Conservation (phyloP, 2,888 invertebrate genomes). For the Psylliodes chrysocephalus region DNA sequence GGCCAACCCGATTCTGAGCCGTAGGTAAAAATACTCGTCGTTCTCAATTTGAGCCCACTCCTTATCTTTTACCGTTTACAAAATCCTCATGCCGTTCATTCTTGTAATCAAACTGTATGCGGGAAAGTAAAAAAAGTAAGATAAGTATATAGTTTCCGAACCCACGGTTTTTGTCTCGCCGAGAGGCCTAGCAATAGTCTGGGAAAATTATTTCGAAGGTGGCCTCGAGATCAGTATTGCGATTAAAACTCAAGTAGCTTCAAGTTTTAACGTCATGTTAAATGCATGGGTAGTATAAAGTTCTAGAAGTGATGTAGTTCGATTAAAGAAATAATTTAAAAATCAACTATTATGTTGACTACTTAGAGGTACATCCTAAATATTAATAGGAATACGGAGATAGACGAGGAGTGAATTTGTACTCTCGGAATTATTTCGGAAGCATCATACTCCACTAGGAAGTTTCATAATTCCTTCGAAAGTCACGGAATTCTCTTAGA, state of each 20-base stretch:
- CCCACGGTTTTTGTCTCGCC: constrained; percentile 44
- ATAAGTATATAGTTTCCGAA: constrained; percentile 39
- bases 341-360: too few species aligned
- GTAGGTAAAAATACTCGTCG: constrained; percentile 19
- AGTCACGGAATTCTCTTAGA: too few species aligned
- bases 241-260: not conserved
- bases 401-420: too few species aligned
- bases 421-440: too few species aligned
- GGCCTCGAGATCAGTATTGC: not conserved
- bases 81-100: constrained; percentile 33
- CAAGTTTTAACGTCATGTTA: too few species aligned
- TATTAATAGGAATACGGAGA: too few species aligned
- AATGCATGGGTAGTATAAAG: too few species aligned
- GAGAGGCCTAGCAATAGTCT: constrained; percentile 22
- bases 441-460: too few species aligned
- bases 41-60: constrained; percentile 32
- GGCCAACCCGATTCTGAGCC: constrained; percentile 17
- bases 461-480: too few species aligned
- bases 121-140: constrained; percentile 35
- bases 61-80: constrained; percentile 29
- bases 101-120: constrained; percentile 32
- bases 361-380: too few species aligned
- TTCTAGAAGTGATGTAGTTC: too few species aligned
- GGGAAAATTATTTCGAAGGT: not conserved
- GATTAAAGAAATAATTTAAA: too few species aligned